Base-by-base conservation (phyloP, 2,797 vertebrate species). In the Betta splendens region DNA sequence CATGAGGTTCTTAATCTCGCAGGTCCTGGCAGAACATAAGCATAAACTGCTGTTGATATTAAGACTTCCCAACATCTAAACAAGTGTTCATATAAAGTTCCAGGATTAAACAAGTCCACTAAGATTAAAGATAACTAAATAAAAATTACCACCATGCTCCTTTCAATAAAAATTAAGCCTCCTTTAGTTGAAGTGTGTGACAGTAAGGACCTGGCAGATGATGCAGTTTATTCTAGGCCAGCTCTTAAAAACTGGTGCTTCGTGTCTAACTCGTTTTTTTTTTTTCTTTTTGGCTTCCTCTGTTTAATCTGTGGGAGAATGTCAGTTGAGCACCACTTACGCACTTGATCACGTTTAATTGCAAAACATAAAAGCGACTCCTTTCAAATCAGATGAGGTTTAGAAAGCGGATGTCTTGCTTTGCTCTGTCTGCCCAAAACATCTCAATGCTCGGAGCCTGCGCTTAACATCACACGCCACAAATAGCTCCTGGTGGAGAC, bases 281-380 rank as follows among this genome's bases (percentile, higher is more conserved):
- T 8, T 82, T 23, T 40, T 29, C 38, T 44, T 45, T 44, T n/a
- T n/a, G n/a, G n/a, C n/a, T n/a, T n/a, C n/a, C n/a, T 49, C 35
- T 43, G 54, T 71, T 52, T 53, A 43, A 68, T 75, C 22, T 47
- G 63, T 81, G 70, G 64, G 72, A 82, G 74, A 50, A 17, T 51
- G 61, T 76, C 64, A 72, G 64, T 62, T 57, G 39, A 68, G 63
- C 62, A 85, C 87, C 73, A 89, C 71, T 73, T 71, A 71, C 59
- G 50, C 23, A 56, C 69, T 83, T 61, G 44, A 85, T 89, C 81
- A 75, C 62, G 40, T 78, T 80, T 78, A 83, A 80, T 71, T 84
- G 63, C 48, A 52, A 52, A 54, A 68, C 69, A 79, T 66, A 35
- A 72, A 77, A 60, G 66, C 65, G 47, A 37, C 36, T 79, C 63